Percentiles rank a stretch among this genome's conserved stretches.
phyloP scores from a whole-genome alignment of 2,797 vertebrate genomes.

The Malurus leucopterus region DNA sequence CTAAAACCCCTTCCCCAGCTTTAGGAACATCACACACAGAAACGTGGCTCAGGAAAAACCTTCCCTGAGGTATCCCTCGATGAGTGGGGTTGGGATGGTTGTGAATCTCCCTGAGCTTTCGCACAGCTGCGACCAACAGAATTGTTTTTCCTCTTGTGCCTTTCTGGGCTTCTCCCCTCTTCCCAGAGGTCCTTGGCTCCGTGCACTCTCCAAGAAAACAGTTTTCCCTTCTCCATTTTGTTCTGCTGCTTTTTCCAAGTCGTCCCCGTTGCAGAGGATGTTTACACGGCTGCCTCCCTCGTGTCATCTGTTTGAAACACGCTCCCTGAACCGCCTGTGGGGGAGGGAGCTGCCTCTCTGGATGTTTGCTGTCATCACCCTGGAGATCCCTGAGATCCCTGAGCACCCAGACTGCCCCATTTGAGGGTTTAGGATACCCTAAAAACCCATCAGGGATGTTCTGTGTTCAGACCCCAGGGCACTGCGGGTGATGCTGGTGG shows the following conservation, averaged over 20 bases:
- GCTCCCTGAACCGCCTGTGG: conserved; percentile 2
- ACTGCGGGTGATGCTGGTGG: background rate
- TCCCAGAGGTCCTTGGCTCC: background rate
- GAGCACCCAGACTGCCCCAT: background rate
- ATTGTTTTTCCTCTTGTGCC: background rate
- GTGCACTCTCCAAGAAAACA: background rate
- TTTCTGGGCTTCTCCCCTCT: background rate
- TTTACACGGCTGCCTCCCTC: conserved; percentile 30
- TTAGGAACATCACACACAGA: background rate
- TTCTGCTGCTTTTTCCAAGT: conserved; percentile 11
- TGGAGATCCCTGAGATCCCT: background rate
- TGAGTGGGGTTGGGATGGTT: background rate
- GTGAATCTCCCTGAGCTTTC: background rate
- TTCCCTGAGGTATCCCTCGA: background rate
- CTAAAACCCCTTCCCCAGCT: background rate
- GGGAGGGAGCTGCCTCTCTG: conserved; percentile 3
- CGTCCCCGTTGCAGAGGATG: background rate
- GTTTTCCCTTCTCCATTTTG: background rate
- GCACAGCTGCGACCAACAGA: background rate
- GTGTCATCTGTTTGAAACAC: conserved; percentile 40
- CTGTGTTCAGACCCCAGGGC: background rate
- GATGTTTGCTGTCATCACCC: background rate
- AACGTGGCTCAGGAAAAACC: background rate
- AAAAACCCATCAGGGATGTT: background rate
- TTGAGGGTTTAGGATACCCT: background rate